Base-by-base conservation (phyloP, 2,797 vertebrate species). In the Catostomus latipinnis region DNA sequence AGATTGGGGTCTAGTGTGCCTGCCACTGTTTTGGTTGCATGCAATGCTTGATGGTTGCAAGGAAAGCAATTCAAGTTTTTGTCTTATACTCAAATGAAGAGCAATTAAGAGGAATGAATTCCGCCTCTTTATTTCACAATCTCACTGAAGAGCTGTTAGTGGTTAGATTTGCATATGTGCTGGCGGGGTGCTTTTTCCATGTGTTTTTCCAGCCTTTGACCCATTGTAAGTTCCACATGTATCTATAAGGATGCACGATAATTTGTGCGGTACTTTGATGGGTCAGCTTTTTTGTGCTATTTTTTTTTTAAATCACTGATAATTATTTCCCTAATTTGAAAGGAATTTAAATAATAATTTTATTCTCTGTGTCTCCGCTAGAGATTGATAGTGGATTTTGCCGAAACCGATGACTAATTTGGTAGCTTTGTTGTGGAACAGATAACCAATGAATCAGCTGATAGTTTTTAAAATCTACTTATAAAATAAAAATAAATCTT, bases 51-150 rank as follows among this genome's bases (percentile, higher is more conserved):
- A 82, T 69, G 76, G 83, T 84, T 85, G 81, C 80, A 45, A 65
- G 68, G 83, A 87, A 86, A 83, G 87, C 85, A 87, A 88, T 88
- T 87, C 84, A 87, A 88, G 84, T 87, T 80, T 86, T 87, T 84
- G 86, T 89, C 86, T 82, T 81, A 65, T 77, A 71, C 80, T 86
- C 85, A 88, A 88, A 84, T 81, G 75, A 85, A 70, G 73, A 68
- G 75, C 83, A 88, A 86, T 88, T 88, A 87, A 84, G 86, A 86
- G 80, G 81, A 85, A 84, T 84, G 66, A 80, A 88, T 88, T 85
- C 81, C 79, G 83, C 78, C 81, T 76, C 83, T 85, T 87, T 81
- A 78, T 87, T 83, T 86, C 72, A 73, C 83, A 88, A 87, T 88
- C 87, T 87, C 49, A 65, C 76, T 85, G 80, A 87, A 88, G 85